Evolutionary conservation across 2,113 vertebrate species (phyloP), one percentile per base, ranked within the genome.

Genomic region (Chamaetylas fuelleborni): DNA sequence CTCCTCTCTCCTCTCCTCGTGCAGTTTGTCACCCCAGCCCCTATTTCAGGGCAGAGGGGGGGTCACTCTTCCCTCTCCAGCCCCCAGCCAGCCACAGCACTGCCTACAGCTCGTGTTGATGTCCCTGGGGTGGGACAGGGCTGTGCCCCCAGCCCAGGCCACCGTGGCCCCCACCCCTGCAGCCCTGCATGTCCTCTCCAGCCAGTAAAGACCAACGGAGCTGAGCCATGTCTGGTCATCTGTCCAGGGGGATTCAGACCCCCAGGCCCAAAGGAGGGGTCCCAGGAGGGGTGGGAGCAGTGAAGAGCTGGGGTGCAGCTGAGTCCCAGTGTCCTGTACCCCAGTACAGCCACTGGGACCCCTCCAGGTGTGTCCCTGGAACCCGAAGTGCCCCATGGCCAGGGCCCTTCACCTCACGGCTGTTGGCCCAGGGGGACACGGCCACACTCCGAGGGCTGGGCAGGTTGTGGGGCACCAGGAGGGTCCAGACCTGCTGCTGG

Each of bases 181-280:
- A 1, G 81, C 86, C 92, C 77, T 2, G 48, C 74, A 47, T 31
- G 33, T 56, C 9, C 43, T 29, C 82, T 67, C 18, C 31, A 88
- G 80, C 80, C 93, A 95, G 86, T 93, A 96, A 95, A 96, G 80
- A 86, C 64, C 83, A 86, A 50, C 0, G 0, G 95, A 95, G 88
- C 85, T 38, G 56, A 94, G 19, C 48, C 8, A 1, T 0, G 15
- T 86, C 74, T 69, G 38, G 0, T 73, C 2, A 0, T 94, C 47
- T 92, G 57, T 94, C 16, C 42, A 20, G 45, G 77, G 26, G 38
- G 7, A 5, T 6, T 3, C 20, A 29, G 28, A 48, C 25, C 34
- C 25, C 3, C 3, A 4, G 12, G 29, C 24, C 47, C 38, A 4
- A 19, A 23, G 58, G 42, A 19, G 15, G 36, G 19, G 56, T 19